A percentile compares a stretch with the other conserved stretches of the same genome.
Conservation (phyloP, 2,113 vertebrate genomes). For the Cynoglossus semilaevis region DNA sequence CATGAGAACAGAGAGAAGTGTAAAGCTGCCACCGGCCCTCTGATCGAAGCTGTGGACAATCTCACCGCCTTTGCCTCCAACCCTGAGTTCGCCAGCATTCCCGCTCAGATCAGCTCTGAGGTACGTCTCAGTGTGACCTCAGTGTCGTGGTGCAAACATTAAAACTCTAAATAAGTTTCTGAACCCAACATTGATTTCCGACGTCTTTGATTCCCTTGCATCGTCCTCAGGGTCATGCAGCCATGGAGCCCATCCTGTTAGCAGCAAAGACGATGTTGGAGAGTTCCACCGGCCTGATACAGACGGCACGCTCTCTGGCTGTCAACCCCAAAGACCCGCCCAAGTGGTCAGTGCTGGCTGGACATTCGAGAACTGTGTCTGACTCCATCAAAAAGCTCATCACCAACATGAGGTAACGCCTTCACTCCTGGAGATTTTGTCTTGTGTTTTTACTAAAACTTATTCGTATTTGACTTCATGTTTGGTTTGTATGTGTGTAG, state of each 20-base stretch:
- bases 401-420: slow-evolving; percentile 91
- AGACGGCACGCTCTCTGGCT: slow-evolving; percentile 90
- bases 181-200: too few relatives aligned
- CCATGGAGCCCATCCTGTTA: slow-evolving; percentile 91
- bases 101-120: slow-evolving; percentile 94
- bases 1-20: slow-evolving; percentile 92
- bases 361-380: slow-evolving; percentile 93
- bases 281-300: slow-evolving; percentile 92
- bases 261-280: slow-evolving; percentile 93
- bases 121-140: slow-evolving; percentile 54
- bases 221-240: slow-evolving; percentile 81
- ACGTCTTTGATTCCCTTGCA: neutral
- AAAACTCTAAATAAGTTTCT: neutral
- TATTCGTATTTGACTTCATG: neutral
- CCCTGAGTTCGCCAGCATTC: slow-evolving; percentile 92
- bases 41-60: slow-evolving; percentile 96
- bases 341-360: slow-evolving; percentile 91
- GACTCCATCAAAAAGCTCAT: slow-evolving; percentile 99
- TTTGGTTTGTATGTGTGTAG: slow-evolving; percentile 66
- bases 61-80: slow-evolving; percentile 95
- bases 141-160: neutral
- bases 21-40: slow-evolving; percentile 85
- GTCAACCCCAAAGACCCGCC: slow-evolving; percentile 96
- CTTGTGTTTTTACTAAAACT: too few relatives aligned
- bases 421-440: too few relatives aligned